phyloP scores from a whole-genome alignment of 1,140 invertebrate species.

The Euwallacea similis region DNA sequence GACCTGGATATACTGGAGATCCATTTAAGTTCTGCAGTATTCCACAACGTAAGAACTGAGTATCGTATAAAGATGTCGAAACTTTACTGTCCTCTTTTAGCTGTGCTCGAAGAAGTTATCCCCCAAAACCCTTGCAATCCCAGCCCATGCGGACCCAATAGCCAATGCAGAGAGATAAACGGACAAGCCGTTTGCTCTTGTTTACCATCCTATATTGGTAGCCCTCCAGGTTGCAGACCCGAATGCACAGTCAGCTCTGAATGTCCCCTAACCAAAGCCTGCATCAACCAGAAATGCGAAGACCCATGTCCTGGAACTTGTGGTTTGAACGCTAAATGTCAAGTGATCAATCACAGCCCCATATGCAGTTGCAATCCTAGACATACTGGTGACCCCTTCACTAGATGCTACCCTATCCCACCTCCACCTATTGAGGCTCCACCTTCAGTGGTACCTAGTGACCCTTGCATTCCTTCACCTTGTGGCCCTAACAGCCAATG shows the following conservation, averaged over 20 bases:
- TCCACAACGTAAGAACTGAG: constrained; percentile 41
- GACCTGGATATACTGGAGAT: constrained; percentile 63
- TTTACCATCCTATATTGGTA: constrained; percentile 60
- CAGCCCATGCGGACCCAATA: constrained; percentile 70
- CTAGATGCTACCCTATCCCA: constrained; percentile 50
- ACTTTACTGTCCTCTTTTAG: constrained; percentile 41
- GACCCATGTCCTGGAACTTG: constrained; percentile 65
- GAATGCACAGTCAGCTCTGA: constrained; percentile 66
- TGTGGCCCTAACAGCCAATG: constrained; percentile 82
- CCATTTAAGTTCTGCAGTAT: constrained; percentile 61
- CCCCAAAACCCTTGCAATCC: constrained; percentile 65
- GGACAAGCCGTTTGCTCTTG: constrained; percentile 64
- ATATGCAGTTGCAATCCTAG: constrained; percentile 64
- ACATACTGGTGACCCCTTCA: constrained; percentile 63
- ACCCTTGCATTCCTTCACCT: constrained; percentile 74
- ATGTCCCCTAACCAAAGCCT: constrained; percentile 63
- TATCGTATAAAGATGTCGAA: neutral
- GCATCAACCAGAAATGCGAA: constrained; percentile 64
- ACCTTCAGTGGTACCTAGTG: constrained; percentile 52
- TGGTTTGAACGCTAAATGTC: constrained; percentile 59
- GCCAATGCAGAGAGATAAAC: constrained; percentile 55
- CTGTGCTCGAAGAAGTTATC: constrained; percentile 40
- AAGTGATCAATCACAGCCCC: constrained; percentile 66
- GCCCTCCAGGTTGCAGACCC: constrained; percentile 62
- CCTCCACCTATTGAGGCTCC: constrained; percentile 54